Evolutionary conservation across 2,888 invertebrate species (phyloP).

Genomic region (Apotomis turbidana): DNA sequence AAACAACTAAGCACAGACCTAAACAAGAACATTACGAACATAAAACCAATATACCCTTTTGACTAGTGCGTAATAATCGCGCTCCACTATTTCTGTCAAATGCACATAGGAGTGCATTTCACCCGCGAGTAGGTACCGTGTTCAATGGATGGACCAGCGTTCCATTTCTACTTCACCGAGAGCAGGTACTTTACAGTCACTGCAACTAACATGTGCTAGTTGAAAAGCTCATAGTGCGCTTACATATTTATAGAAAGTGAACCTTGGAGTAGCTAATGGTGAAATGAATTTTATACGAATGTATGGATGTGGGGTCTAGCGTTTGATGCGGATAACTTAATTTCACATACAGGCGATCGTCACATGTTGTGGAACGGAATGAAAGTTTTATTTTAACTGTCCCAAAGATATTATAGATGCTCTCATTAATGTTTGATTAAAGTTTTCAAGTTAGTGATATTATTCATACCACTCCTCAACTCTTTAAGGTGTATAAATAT

Average conservation of each 20-base stretch:
- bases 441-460: no score
- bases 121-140: background rate
- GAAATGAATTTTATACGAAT: background rate
- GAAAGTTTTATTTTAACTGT: no score
- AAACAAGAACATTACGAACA: background rate
- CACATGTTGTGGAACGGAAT: no score
- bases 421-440: no score
- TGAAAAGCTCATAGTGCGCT: background rate
- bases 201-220: conserved; percentile 24
- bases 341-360: background rate
- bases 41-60: background rate
- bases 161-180: background rate
- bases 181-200: conserved; percentile 21
- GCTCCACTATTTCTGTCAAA: conserved; percentile 25
- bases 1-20: background rate
- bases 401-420: no score
- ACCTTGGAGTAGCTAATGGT: background rate
- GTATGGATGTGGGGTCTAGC: background rate
- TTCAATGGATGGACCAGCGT: conserved; percentile 21
- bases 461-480: no score
- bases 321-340: background rate
- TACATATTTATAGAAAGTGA: conserved; percentile 6
- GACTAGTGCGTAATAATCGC: conserved; percentile 2
- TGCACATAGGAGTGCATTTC: conserved; percentile 26
- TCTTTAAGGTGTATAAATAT: no score